Evolutionary conservation across 2,888 invertebrate genomes (phyloP), one percentile per base, ranked within the genome.

Genomic region (Acleris holmiana): DNA sequence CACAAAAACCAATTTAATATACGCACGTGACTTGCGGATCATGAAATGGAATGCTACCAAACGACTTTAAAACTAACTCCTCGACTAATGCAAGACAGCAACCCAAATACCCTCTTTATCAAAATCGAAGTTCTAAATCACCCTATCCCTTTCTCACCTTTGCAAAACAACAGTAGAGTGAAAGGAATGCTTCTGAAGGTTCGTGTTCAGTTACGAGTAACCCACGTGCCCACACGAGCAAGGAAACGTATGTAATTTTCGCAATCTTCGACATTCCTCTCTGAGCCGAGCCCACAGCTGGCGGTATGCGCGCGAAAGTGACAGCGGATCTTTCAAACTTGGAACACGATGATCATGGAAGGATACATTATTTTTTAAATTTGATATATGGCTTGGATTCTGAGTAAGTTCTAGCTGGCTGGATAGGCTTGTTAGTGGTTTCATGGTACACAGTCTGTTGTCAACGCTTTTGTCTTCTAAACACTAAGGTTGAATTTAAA

Each of bases 241-340:
- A 54, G 55, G 44, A 55, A 55, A 44, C 55, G 17, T 23, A 55
- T 55, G 55, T 55, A 44, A 55, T 55, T 55, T 55, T 55, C 44
- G 55, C 55, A 55, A 55, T 55, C 41, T 53, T 23, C 55, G 21
- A 55, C 55, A 55, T 55, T 55, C 55, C 55, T 41, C 41, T 13
- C 29, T 46, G 44, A 40, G 48, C 56, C 56, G 46, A 40, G 25
- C 23, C 18, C 19, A 23, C 50, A 51, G 18, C 41, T 46, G 44
- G 19, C 54, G 41, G 18, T 18, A 13, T 60, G 49, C 66, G 71
- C 69, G 71, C 65, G 75, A 75, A 75, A 74, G 76, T 71, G 75
- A 75, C 69, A 68, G 72, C 71, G 56, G 67, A 72, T 71, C 66
- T 54, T 61, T 69, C 59, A 61, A 60, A 66, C 65, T 61, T 56